Evolutionary conservation across 30 jellyfish, hydroid and myxozoan species (phyloP), one percentile per base, ranked within the genome.

Genomic region (Pelagia noctiluca): DNA sequence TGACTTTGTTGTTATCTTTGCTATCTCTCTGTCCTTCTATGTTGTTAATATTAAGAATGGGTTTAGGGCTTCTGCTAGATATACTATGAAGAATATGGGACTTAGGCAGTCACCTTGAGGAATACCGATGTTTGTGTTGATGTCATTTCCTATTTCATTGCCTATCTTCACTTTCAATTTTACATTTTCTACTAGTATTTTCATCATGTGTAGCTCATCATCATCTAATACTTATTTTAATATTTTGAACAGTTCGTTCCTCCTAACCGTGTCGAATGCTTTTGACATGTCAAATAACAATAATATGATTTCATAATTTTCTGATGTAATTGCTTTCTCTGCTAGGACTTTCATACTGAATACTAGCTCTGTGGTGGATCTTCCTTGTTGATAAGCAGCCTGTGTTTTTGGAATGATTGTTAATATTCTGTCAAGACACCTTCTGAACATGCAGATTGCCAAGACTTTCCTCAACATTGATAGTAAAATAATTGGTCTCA

Each of bases 301-400:
- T 19, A 76, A 36, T 12, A 19, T 8, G 13, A 79, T 79, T 60
- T 63, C 74, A 24, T 36, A 79, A 18, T 79, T 21, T 61, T 79
- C 74, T 1, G 82, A 62, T 76, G 78, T 76, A 0, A 76, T 33
- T 29, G 77, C 77, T 32, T 76, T 76, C 30, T 76, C 88, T 1
- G 78, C 85, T 33, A 66, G 57, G 34, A 50, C 70, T 50, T 67
- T 81, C 21, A 52, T 1, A 32, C 72, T 67, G 72, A 81, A 46
- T 12, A 81, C 84, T 0, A 19, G 83, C 78, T 81, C 85, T 36
- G 85, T 81, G 0, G 91, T 67, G 0, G 70, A 10, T 31, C 91
- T 47, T 23, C 91, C 91, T 63, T 81, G 78, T 18, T 65, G 85
- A 53, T 75, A 74, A 8, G 89, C 89, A 21, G 85, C 96, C 53